Base-by-base conservation (phyloP, 1,140 invertebrate species). In the Dolichoris vasculosae region DNA sequence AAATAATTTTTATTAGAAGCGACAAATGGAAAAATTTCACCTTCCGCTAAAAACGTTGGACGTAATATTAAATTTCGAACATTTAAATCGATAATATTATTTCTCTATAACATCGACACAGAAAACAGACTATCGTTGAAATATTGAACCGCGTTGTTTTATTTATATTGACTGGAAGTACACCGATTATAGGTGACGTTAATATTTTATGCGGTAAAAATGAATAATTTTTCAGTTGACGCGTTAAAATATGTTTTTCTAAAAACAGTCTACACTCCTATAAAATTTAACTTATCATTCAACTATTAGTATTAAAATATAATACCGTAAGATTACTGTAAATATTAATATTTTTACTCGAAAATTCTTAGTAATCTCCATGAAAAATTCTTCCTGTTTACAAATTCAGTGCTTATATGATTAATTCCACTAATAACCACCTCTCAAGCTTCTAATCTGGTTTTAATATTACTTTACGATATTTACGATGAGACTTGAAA, bases 381-480 rank as follows among this genome's bases (percentile, higher is more conserved):
- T 23, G 4, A 38, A 38, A 38, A 69, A 38, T 67, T 67, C 63
- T 15, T 38, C 35, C 35, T 38, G 32, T 69, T 69, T 69, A 38
- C 7, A 69, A 69, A 69, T 38, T 69, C 17, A 23, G 15, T 69
- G 35, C 32, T 69, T 32, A 69, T 23, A 38, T 38, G 67, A 69
- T 38, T 17, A 20, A 69, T 23, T 4, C 4, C 8, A 69, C 35
- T 38, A 69, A 69, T 35, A 69, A 69, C 35, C 17, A 69, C 32
- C 32, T 20, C 51, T 20, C 48, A 55, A n/a, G 32, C 51, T 63
- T 63, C 17, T 63, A 80, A 67, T 80, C 59, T 80, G 55, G 23
- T 40, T 80, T 43, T 67, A 64, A 64, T 64, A 79, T 79, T 63
- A 80, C 46, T 80, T 64, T 59, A 6, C 20, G 67, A 38, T 38